Base-by-base conservation (phyloP, 2,113 vertebrate genomes). In the Pomatorhinus ruficollis region DNA sequence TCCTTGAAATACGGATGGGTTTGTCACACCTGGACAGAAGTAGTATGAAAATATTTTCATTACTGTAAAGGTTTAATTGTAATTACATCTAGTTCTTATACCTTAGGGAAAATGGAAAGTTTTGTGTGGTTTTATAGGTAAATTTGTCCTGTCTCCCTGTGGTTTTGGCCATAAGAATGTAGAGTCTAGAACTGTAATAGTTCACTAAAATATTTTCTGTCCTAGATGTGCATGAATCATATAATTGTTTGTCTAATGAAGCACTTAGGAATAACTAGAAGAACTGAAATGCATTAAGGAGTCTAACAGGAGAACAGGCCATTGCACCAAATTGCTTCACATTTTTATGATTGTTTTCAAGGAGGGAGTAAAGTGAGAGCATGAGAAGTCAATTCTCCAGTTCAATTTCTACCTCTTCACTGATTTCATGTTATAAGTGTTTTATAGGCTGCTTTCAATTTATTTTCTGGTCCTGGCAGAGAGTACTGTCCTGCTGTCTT, bases 191-290 rank as follows among this genome's bases (percentile, higher is more conserved):
- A 60, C 0, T 64, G 14, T 61, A 94, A 56, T 68, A 69, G 59
- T 80, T 89, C 57, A 39, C n/a, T 82, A 63, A 81, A 96, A 95
- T 91, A 65, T 97, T 95, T 96, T 92, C 72, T 87, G 17, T 93
- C 80, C 91, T 96, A 50, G 33, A 83, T 71, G 80, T 78, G 37
- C 52, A 75, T 86, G 77, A 94, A 92, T 94, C 60, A 60, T 90
- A 15, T 84, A 94, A 94, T 93, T 90, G 63, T 87, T 97, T 89
- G 63, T 83, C 68, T 97, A 94, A 95, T 92, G 76, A 91, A 88
- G 71, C 78, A 87, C 49, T 95, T 81, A 52, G 82, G 88, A 82
- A 78, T 71, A 94, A 87, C 88, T 79, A 68, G 83, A 90, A 96
- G 64, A 75, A 93, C 93, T 68, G 15, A 90, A 95, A 75, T 42